These are phyloP conservation scores for Pungitius pungitius DNA, from an alignment of 2,113 vertebrate genomes.

Conservation along the genomic window DNA sequence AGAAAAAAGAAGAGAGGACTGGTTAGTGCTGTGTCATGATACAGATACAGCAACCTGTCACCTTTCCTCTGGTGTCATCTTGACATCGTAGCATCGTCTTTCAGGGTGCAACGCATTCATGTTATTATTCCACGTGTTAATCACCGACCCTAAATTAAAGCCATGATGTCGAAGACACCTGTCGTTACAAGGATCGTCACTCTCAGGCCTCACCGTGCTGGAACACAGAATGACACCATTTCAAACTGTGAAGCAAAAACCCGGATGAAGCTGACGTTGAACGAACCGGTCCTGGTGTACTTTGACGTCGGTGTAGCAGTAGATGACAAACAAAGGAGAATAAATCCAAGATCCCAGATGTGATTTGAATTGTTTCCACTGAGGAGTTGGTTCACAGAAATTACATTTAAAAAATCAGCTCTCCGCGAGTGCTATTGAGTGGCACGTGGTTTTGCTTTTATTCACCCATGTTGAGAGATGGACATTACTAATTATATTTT, in stretches of 20 bases:
- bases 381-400: not conserved
- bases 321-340: not conserved
- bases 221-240: conserved; percentile 8
- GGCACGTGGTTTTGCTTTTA: not conserved
- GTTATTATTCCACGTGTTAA: not conserved
- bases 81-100: conserved; percentile 22
- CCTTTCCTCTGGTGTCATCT: not conserved
- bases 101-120: conserved; percentile 8
- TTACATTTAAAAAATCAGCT: not conserved
- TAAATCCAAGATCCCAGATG: not conserved
- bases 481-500: not conserved
- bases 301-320: not conserved
- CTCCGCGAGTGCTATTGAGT: not conserved
- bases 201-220: not conserved
- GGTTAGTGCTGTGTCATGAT: conserved; percentile 46
- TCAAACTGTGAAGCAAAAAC: not conserved
- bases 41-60: conserved; percentile 6
- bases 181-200: not conserved
- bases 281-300: not conserved
- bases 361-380: not conserved
- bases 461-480: not conserved
- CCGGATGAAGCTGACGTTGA: not conserved
- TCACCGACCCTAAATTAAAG: not conserved
- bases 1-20: conserved; percentile 41
- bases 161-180: not conserved